These are phyloP conservation scores for Rhizoglyphus robini DNA, from an alignment of 1,140 invertebrate species.

Conservation along the genomic window DNA sequence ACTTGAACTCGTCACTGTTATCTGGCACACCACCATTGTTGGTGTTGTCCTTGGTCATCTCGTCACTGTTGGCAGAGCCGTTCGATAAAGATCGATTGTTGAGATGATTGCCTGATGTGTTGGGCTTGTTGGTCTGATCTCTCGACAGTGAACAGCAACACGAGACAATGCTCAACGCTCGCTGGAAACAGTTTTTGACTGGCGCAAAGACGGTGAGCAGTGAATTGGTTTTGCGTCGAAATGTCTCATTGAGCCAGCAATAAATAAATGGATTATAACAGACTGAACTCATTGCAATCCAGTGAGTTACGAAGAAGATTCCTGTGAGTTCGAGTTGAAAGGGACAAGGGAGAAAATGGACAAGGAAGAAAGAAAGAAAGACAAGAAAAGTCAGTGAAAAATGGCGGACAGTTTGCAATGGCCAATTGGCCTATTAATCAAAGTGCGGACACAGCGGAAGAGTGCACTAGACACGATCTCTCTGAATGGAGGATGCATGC, in stretches of 20 bases:
- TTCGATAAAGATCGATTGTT: neutral
- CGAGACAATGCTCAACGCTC: too few relatives aligned
- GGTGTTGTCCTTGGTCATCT: neutral
- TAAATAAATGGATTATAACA: constrained; percentile 93
- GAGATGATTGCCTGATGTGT: neutral
- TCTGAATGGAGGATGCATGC: too few relatives aligned
- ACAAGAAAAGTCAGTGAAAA: neutral
- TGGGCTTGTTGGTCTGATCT: neutral
- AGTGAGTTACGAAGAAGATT: constrained; percentile 68
- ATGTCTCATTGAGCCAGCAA: constrained; percentile 97
- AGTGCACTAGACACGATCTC: too few relatives aligned
- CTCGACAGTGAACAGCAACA: neutral
- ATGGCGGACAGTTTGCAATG: too few relatives aligned
- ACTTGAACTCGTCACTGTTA: too few relatives aligned
- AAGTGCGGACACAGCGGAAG: too few relatives aligned
- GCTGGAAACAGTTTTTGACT: neutral
- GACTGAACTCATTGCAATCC: constrained; percentile 86
- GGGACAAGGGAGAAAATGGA: too few relatives aligned
- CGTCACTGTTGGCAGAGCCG: neutral
- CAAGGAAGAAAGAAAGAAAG: too few relatives aligned
- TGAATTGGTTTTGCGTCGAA: constrained; percentile 86
- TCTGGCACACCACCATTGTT: too few relatives aligned
- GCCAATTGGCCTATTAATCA: too few relatives aligned
- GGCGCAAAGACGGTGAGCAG: constrained; percentile 26
- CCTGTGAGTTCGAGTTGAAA: too few relatives aligned